phyloP scores from a whole-genome alignment of 1,140 invertebrate species.

The Mylabris phalerata region DNA sequence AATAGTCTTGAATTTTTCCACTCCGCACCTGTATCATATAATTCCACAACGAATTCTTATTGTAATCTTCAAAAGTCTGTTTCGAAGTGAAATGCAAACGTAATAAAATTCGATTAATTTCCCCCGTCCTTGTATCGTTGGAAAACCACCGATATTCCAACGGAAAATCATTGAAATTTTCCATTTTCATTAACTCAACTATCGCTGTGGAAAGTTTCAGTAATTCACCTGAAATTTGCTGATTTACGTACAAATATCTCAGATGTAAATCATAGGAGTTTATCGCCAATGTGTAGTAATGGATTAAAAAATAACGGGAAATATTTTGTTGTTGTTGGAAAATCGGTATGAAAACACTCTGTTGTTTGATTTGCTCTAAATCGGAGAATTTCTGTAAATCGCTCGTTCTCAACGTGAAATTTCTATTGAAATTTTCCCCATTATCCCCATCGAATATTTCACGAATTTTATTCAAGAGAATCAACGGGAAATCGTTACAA shows the following conservation, averaged over 20 bases:
- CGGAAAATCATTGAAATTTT: not conserved
- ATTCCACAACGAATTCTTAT: constrained; percentile 18
- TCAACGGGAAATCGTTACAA: constrained; percentile 35
- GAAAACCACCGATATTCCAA: no score
- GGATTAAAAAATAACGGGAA: constrained; percentile 27
- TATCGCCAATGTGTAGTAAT: constrained; percentile 34
- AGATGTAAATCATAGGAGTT: constrained; percentile 23
- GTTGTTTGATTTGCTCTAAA: constrained; percentile 38
- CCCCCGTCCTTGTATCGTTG: no score
- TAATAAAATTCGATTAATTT: no score
- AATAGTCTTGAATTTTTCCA: constrained; percentile 35
- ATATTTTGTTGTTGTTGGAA: constrained; percentile 1
- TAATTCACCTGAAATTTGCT: not conserved
- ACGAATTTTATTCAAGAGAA: constrained; percentile 27
- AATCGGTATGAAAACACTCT: constrained; percentile 22
- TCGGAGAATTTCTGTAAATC: constrained; percentile 32
- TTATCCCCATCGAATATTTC: constrained; percentile 7
- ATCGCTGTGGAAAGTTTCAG: not conserved
- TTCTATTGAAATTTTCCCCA: constrained; percentile 4
- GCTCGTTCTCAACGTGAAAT: constrained; percentile 28
- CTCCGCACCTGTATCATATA: constrained; percentile 21
- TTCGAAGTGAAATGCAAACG: no score
- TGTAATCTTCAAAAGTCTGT: no score
- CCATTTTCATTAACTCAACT: not conserved
- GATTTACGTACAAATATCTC: not conserved